Conservation (phyloP, 2,113 vertebrate genomes). For the Malurus cyaneus region DNA sequence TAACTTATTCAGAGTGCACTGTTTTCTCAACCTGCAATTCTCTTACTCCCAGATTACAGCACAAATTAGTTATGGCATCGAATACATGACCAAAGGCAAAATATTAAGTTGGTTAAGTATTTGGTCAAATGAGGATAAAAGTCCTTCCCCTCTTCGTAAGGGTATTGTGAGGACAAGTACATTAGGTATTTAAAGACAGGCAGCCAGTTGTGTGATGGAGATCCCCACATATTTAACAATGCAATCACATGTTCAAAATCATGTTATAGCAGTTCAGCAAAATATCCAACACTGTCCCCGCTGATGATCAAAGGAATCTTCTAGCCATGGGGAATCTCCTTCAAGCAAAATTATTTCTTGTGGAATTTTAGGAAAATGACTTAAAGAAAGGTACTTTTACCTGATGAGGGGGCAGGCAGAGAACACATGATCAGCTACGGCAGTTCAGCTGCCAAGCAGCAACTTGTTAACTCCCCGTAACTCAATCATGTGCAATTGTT, state of each 20-base stretch:
- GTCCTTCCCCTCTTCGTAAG: neutral
- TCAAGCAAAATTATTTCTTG: neutral
- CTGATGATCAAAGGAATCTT: neutral
- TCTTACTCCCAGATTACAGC: neutral
- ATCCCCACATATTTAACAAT: neutral
- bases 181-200: neutral
- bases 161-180: neutral
- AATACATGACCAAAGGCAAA: neutral
- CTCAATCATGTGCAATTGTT: slow-evolving; percentile 57
- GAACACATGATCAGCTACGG: neutral
- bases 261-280: neutral
- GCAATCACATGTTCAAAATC: neutral
- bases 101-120: neutral
- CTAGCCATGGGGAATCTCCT: neutral
- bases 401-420: neutral
- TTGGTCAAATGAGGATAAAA: neutral
- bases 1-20: neutral
- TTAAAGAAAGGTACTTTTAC: neutral
- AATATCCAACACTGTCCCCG: neutral
- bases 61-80: neutral
- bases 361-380: neutral
- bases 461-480: slow-evolving; percentile 56
- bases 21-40: neutral
- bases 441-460: slow-evolving; percentile 41
- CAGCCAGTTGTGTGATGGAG: neutral